Conservation (phyloP, 2,797 vertebrate genomes). For the Siniperca undulata region DNA sequence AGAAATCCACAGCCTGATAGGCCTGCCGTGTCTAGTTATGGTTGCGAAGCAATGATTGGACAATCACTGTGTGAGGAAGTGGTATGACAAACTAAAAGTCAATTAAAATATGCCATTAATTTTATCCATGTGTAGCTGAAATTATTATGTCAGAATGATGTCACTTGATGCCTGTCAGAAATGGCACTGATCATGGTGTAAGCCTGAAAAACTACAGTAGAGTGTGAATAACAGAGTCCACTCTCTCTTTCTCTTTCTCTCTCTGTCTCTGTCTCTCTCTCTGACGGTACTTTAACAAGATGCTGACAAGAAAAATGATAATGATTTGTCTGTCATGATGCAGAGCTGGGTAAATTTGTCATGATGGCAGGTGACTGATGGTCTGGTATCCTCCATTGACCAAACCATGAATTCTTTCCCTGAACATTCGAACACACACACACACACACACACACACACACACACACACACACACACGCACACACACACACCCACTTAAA, state of each 20-base stretch:
- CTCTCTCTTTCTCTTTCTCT: constrained; percentile 3
- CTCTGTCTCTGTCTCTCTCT: constrained; percentile 46
- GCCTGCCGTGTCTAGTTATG: neutral
- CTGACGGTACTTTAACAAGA: constrained; percentile 79
- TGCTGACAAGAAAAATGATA: constrained; percentile 86
- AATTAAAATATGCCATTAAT: constrained; percentile 26
- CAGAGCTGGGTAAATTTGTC: constrained; percentile 76
- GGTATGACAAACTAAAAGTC: neutral
- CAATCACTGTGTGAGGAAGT: neutral
- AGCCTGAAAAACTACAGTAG: constrained; percentile 47
- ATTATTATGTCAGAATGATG: constrained; percentile 14
- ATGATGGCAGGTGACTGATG: constrained; percentile 81
- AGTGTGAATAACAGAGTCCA: constrained; percentile 41
- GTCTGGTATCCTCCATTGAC: constrained; percentile 67
- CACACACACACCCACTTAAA: constrained; percentile 15
- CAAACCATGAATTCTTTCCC: constrained; percentile 71
- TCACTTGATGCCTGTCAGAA: constrained; percentile 39
- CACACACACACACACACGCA: constrained; percentile 8
- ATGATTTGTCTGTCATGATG: constrained; percentile 82
- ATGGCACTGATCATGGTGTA: constrained; percentile 20
- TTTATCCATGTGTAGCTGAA: constrained; percentile 12
- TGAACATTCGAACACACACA: constrained; percentile 45
- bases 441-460: constrained; percentile 14
- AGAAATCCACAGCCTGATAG: neutral
- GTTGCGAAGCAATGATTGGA: neutral